Percentiles rank a stretch among this genome's conserved stretches.
These are phyloP conservation scores for Drosophila kuntzei DNA, from an alignment of 2,888 invertebrate genomes.

Conservation along the genomic window DNA sequence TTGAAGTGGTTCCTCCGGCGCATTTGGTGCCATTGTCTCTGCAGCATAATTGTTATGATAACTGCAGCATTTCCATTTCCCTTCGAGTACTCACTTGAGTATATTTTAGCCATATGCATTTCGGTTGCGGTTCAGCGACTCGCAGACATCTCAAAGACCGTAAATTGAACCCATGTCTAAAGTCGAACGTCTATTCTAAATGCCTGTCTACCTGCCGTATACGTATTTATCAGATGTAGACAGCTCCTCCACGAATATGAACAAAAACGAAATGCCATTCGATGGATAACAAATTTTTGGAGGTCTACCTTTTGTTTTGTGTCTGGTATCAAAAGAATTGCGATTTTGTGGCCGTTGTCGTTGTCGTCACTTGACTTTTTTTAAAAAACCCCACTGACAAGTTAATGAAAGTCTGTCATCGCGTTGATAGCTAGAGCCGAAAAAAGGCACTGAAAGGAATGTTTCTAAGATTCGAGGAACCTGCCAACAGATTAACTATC, in stretches of 20 bases:
- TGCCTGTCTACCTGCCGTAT: slow-evolving; percentile 51
- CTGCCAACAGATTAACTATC: slow-evolving; percentile 23
- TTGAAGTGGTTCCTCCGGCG: slow-evolving; percentile 61
- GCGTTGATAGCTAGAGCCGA: slow-evolving; percentile 13
- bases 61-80: slow-evolving; percentile 52
- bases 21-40: slow-evolving; percentile 66
- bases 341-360: slow-evolving; percentile 29
- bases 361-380: slow-evolving; percentile 60
- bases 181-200: slow-evolving; percentile 6
- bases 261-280: slow-evolving; percentile 23
- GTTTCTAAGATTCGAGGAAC: slow-evolving; percentile 21
- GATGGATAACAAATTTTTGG: slow-evolving; percentile 48
- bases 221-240: slow-evolving; percentile 74
- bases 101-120: slow-evolving; percentile 63
- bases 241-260: slow-evolving; percentile 36
- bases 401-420: slow-evolving; percentile 71
- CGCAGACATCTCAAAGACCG: slow-evolving; percentile 66
- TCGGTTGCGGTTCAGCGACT: slow-evolving; percentile 39
- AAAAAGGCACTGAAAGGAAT: slow-evolving; percentile 11
- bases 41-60: slow-evolving; percentile 77
- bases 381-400: slow-evolving; percentile 62
- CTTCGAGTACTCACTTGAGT: slow-evolving; percentile 64
- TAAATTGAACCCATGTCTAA: slow-evolving; percentile 63
- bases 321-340: slow-evolving; percentile 20
- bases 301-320: slow-evolving; percentile 52